Evolutionary conservation across 1,140 invertebrate genomes (phyloP), one percentile per base, ranked within the genome.

Genomic region (Telenomus remus): DNA sequence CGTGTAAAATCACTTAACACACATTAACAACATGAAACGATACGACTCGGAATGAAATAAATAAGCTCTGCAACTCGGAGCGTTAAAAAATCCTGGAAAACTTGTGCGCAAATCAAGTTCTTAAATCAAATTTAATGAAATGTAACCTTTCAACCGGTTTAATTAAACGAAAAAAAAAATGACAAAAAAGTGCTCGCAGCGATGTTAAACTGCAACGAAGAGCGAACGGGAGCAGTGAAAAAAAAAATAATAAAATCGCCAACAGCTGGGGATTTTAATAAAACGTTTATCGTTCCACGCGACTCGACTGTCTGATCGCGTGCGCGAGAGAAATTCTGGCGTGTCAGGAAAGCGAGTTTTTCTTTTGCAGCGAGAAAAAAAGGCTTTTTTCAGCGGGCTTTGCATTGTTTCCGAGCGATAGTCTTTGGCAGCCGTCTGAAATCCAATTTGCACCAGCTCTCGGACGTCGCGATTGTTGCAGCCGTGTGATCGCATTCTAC

Each of bases 81-180:
- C 37, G 37, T 39, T 4, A 46, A 56, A 46, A 34, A 19, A 7
- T 42, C 19, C 13, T 39, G 14, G 33, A 46, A 46, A 39, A 34
- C 43, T 42, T n/a, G 13, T 16, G 13, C 0, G 33, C 50, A 42
- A 54, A 33, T 64, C 50, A 33, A 39, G 39, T 48, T 50, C 39
- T 50, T 65, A 65, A 65, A 65, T 65, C 63, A 65, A 56, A 65
- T 43, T 5, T 56, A 65, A 65, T 65, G 37, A 57, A 66, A 66
- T 15, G 63, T 37, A 49, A 66, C 48, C 63, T 54, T 43, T 43
- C 44, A 44, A 19, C 46, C 34, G n/a, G 48, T 69, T 69, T 69
- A 69, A 69, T 69, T 69, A 69, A 60, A 59, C 53, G 47, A 59
- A 60, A 69, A 68, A 59, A 54, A 68, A 48, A 35, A 48, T 37